Evolutionary conservation across 2,888 invertebrate genomes (phyloP).

Genomic region (Campoplex nolae): DNA sequence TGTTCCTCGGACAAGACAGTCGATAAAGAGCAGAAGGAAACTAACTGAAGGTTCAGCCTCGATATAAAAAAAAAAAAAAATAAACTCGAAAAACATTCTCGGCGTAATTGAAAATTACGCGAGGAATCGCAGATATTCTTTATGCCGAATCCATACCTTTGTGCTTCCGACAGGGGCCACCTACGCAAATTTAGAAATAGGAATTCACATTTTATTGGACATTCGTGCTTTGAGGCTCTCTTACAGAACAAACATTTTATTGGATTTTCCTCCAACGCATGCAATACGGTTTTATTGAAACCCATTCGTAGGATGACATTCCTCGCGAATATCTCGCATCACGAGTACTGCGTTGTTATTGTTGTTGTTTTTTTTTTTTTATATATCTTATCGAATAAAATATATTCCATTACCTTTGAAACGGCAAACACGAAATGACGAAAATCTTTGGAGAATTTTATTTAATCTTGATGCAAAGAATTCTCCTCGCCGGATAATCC

Average conservation of each 20-base stretch:
- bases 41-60: not conserved
- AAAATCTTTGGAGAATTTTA: not conserved
- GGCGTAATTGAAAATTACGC: not conserved
- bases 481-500: not conserved
- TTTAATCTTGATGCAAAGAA: not conserved
- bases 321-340: not conserved
- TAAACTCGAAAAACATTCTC: not conserved
- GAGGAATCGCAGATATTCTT: not conserved
- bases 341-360: too few species aligned
- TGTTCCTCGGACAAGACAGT: not conserved
- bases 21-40: not conserved
- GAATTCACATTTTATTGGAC: not conserved
- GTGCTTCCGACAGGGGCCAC: not conserved
- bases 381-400: not conserved
- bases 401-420: not conserved
- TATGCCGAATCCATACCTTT: not conserved
- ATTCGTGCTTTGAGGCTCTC: slow-evolving; percentile 9
- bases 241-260: not conserved
- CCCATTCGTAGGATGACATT: not conserved
- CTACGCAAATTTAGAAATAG: not conserved
- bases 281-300: not conserved
- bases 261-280: too few species aligned
- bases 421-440: not conserved
- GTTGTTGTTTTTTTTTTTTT: not conserved
- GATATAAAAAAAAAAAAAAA: not conserved